Conservation (phyloP, 2,113 vertebrate genomes). For the Chaetura pelagica region DNA sequence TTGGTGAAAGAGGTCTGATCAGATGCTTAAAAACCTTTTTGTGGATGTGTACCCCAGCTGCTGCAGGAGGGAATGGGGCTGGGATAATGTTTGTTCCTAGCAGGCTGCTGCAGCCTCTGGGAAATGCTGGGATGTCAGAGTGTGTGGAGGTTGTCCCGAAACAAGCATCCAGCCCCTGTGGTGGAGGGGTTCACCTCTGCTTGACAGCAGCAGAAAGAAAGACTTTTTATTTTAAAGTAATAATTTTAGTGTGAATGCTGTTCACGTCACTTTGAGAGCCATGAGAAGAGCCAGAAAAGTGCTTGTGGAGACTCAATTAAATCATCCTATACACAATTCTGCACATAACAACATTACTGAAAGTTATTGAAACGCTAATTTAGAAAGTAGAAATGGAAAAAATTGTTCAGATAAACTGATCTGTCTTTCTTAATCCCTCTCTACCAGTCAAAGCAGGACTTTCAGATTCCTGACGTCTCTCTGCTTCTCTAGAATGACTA, state of each 20-base stretch:
- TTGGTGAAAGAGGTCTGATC: not conserved
- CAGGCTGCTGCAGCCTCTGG: not conserved
- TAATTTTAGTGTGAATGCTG: not conserved
- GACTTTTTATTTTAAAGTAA: not conserved
- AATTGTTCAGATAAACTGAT: not conserved
- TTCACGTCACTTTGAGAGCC: not conserved
- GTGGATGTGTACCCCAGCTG: not conserved
- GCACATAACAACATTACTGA: not conserved
- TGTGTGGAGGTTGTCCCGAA: not conserved
- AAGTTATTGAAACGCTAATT: not conserved
- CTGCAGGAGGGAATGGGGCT: not conserved
- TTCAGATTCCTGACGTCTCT: not conserved
- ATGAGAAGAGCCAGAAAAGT: not conserved
- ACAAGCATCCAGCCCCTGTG: not conserved
- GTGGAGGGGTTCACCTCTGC: fast-evolving
- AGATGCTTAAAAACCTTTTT: not conserved
- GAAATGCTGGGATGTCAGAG: not conserved
- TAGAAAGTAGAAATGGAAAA: not conserved
- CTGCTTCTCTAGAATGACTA: not conserved
- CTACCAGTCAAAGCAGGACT: not conserved
- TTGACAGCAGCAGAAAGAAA: not conserved
- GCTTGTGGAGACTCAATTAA: not conserved
- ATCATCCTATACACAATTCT: not conserved
- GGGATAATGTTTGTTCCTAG: not conserved
- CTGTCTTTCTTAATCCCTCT: not conserved